These are phyloP conservation scores for Spodoptera frugiperda DNA, from an alignment of 1,140 invertebrate species.

Conservation along the genomic window DNA sequence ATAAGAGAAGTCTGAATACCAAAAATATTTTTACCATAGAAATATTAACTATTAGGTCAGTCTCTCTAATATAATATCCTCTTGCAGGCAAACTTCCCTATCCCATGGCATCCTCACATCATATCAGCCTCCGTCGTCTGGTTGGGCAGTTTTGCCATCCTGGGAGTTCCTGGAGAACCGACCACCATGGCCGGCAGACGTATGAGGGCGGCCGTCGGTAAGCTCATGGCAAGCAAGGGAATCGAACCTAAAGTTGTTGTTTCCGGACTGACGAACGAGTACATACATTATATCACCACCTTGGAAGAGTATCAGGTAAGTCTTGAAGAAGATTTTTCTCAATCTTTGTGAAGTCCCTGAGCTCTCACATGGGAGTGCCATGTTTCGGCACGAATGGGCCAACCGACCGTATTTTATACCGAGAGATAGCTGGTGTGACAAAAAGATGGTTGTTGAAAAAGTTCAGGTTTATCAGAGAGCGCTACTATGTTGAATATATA, in stretches of 20 bases:
- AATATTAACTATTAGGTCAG: too few species aligned
- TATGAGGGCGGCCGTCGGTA: slow-evolving; percentile 89
- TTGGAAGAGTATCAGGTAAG: slow-evolving; percentile 96
- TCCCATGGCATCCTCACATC: slow-evolving; percentile 95
- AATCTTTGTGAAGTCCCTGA: neutral
- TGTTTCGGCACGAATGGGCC: too few species aligned
- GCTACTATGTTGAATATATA: too few species aligned
- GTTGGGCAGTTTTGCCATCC: slow-evolving; percentile 92
- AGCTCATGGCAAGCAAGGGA: slow-evolving; percentile 65
- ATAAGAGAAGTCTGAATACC: too few species aligned
- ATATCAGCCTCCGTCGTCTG: slow-evolving; percentile 93
- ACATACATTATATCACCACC: slow-evolving; percentile 95
- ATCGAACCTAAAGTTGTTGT: slow-evolving; percentile 89
- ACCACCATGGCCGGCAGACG: slow-evolving; percentile 97
- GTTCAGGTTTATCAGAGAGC: too few species aligned
- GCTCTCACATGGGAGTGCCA: too few species aligned
- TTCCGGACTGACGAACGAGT: slow-evolving; percentile 95
- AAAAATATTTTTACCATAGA: too few species aligned
- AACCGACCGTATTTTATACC: too few species aligned
- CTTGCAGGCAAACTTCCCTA: slow-evolving; percentile 92
- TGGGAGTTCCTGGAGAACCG: slow-evolving; percentile 95
- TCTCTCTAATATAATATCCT: neutral
- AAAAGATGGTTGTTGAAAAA: too few species aligned
- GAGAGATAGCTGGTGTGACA: too few species aligned
- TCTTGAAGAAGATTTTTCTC: neutral